Evolutionary conservation across 2,888 invertebrate species (phyloP).

Genomic region (Enoplolaimus lenunculus): DNA sequence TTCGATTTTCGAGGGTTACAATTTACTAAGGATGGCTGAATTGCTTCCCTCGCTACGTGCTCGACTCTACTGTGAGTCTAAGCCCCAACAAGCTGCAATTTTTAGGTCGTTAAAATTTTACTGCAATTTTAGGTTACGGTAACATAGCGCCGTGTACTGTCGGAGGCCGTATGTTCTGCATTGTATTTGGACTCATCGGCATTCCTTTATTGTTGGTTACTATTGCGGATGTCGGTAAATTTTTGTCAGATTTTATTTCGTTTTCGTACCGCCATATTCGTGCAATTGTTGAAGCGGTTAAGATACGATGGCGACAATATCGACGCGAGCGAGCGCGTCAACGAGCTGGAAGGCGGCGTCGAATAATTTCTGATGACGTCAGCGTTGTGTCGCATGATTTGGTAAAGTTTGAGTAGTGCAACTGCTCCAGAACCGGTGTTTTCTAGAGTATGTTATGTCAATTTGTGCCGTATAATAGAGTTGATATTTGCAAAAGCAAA

Average conservation of each 20-base stretch:
- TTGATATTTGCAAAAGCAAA: too few species aligned
- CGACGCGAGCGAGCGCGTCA: background rate
- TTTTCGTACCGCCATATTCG: slow-evolving; percentile 30
- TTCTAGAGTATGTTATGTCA: too few species aligned
- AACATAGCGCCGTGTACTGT: slow-evolving; percentile 30
- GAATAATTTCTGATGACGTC: too few species aligned
- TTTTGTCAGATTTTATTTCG: slow-evolving; percentile 37
- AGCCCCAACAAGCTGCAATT: too few species aligned
- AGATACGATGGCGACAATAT: background rate
- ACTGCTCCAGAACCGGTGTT: too few species aligned
- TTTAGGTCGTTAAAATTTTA: background rate
- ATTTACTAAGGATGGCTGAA: too few species aligned
- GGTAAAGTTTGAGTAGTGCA: too few species aligned
- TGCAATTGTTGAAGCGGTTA: background rate
- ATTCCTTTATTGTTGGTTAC: slow-evolving; percentile 32
- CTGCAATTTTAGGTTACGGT: slow-evolving; percentile 31
- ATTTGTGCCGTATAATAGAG: too few species aligned
- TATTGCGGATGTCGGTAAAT: slow-evolving; percentile 32
- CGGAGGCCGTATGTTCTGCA: slow-evolving; percentile 35
- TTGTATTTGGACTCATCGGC: slow-evolving; percentile 38
- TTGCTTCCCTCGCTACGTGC: too few species aligned
- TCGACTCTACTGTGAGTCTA: too few species aligned
- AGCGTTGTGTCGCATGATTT: too few species aligned
- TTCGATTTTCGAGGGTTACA: too few species aligned
- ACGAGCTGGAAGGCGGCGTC: background rate